Evolutionary conservation across 2,113 vertebrate genomes (phyloP), one percentile per base, ranked within the genome.

Genomic region (Coracopsis vasa): DNA sequence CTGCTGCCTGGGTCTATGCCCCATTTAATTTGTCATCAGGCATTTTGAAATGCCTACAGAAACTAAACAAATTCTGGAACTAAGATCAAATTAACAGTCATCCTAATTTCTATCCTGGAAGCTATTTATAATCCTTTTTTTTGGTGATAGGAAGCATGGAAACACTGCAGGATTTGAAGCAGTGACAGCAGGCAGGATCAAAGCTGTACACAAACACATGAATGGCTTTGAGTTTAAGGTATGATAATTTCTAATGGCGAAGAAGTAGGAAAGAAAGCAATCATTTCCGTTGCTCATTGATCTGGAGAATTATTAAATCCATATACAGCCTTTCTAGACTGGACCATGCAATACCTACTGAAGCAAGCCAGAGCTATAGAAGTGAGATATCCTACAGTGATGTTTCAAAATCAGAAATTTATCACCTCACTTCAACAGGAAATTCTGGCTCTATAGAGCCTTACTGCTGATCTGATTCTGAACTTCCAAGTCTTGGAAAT

Each of bases 381-480:
- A 50, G 4, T 13, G 9, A 67, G 9, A 15, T 37, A 56, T 19
- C 18, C 18, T 9, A n/a, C 24, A 73, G 14, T 0, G 1, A 6
- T 54, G 25, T 47, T 86, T 70, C 62, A 61, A 65, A 92, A 82
- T n/a, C 47, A 56, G 51, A 74, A 65, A 51, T 54, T 3, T 18
- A 78, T 31, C 7, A 66, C 11, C 39, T 18, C 35, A 27, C 28
- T 91, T 73, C 44, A 73, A 4, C 4, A 11, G 41, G 25, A 45
- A 86, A 45, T 10, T 58, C 53, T 86, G 31, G 16, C 37, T 65
- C 64, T 58, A 23, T 44, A 74, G 37, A 84, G n/a, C 54, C n/a
- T 62, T 92, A 66, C 42, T 82, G 28, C 14, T 79, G 29, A 21
- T 41, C 48, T 83, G 35, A 56, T 42, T 27, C 50, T 64, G 44